Percentiles rank a stretch among this genome's conserved stretches.
phyloP scores from a whole-genome alignment of 2,888 invertebrate genomes.

The Ormyrus thymus region DNA sequence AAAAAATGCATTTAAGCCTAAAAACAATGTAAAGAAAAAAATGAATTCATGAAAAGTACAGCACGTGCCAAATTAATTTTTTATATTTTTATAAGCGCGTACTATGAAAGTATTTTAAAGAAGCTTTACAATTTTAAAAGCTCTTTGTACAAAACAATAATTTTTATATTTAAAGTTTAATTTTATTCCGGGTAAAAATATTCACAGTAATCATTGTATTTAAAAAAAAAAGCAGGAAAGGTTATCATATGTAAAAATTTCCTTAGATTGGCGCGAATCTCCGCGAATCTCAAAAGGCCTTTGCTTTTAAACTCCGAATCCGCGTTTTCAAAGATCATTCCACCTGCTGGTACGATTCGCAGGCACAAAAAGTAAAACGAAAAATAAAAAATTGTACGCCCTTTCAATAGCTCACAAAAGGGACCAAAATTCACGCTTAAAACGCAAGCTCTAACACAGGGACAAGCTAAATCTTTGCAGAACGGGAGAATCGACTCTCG shows the following conservation, averaged over 20 bases:
- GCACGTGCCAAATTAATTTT: slow-evolving; percentile 24
- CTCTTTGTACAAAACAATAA: no score
- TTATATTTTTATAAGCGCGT: slow-evolving; percentile 3
- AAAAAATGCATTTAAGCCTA: slow-evolving; percentile 3
- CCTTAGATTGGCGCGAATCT: no score
- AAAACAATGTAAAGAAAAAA: background rate
- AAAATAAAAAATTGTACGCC: background rate
- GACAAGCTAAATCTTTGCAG: slow-evolving; percentile 2
- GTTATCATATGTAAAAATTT: no score
- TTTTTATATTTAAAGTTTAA: no score
- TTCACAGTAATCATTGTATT: no score
- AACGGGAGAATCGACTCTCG: background rate
- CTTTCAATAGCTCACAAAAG: background rate
- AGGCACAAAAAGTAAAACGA: no score
- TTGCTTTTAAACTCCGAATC: no score
- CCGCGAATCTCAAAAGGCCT: no score
- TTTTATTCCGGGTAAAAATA: no score
- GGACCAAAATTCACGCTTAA: background rate
- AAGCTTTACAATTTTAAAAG: background rate
- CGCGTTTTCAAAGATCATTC: no score
- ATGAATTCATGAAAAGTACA: slow-evolving; percentile 7
- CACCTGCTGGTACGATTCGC: no score
- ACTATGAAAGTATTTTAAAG: background rate
- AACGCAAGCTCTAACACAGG: background rate
- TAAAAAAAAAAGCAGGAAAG: no score